Conservation (phyloP, 1,140 invertebrate species). For the Brachionus koreanus region DNA sequence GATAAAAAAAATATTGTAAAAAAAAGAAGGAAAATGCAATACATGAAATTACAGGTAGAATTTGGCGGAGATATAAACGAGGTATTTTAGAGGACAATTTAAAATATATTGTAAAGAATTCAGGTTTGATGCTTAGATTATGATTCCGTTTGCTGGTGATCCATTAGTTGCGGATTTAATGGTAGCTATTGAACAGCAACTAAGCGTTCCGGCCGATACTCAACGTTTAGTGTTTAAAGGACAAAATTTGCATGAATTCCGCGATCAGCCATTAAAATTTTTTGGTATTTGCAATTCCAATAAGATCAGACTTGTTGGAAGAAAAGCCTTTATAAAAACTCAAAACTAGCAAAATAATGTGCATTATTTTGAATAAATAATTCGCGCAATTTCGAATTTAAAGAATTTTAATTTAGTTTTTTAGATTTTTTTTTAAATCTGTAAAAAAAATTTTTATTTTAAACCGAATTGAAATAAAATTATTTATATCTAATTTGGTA, state of each 20-base stretch:
- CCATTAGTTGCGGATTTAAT: conserved; percentile 39
- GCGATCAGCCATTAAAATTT: neutral
- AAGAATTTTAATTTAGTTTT: too few species aligned
- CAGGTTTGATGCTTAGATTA: neutral
- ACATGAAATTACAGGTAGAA: conserved; percentile 38
- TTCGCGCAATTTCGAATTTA: neutral
- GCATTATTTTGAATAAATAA: neutral
- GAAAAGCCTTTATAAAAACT: conserved; percentile 32
- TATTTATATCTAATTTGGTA: too few species aligned
- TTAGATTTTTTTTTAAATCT: too few species aligned
- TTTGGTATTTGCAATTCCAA: conserved; percentile 35
- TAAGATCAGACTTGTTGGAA: conserved; percentile 26
- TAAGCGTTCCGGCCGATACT: conserved; percentile 15
- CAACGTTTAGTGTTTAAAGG: conserved; percentile 35
- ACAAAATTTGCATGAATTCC: conserved; percentile 30
- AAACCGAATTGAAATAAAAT: neutral
- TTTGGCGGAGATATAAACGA: conserved; percentile 41
- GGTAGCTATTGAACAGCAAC: conserved; percentile 40
- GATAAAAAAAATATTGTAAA: neutral
- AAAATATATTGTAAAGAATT: neutral
- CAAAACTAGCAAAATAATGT: neutral
- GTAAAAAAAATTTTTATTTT: too few species aligned
- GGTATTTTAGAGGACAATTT: neutral
- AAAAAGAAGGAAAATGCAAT: neutral
- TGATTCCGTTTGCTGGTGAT: conserved; percentile 34